These are phyloP conservation scores for Coronaproctus castanopsis DNA, from an alignment of 2,888 invertebrate species.

Conservation along the genomic window DNA sequence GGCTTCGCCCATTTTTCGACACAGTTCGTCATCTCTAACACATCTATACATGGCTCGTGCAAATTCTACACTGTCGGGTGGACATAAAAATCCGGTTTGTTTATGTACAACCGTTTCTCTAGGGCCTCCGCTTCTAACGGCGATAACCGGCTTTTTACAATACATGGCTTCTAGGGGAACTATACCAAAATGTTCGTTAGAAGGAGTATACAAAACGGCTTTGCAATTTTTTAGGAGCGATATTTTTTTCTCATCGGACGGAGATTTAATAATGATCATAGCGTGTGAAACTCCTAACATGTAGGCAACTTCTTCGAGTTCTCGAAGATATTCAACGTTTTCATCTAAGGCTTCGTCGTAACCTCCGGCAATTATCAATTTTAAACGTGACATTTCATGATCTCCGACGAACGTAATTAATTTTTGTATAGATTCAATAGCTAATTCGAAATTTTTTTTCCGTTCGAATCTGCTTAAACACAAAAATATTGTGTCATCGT, in stretches of 20 bases:
- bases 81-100: constrained; percentile 60
- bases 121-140: constrained; percentile 88
- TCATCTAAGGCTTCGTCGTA: constrained; percentile 75
- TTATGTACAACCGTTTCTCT: constrained; percentile 69
- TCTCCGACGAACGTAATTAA: constrained; percentile 36
- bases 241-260: constrained; percentile 64
- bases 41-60: constrained; percentile 53
- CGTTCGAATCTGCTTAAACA: constrained; percentile 94
- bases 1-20: constrained; percentile 47
- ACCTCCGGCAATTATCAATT: constrained; percentile 85
- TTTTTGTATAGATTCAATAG: constrained; percentile 55
- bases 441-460: constrained; percentile 82
- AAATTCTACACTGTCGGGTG: constrained; percentile 46
- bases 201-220: constrained; percentile 82
- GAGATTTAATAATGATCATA: constrained; percentile 68
- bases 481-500: constrained; percentile 43
- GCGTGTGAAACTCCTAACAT: constrained; percentile 42
- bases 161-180: constrained; percentile 98
- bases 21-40: constrained; percentile 35
- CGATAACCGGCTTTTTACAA: constrained; percentile 76
- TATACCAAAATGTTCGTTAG: constrained; percentile 96
- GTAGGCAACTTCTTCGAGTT: constrained; percentile 44
- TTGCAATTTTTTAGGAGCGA: constrained; percentile 53
- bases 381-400: constrained; percentile 30
- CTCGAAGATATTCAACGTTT: constrained; percentile 65